phyloP scores from a whole-genome alignment of 92 coral and sea anemone species.

The Paramuricea clavata region DNA sequence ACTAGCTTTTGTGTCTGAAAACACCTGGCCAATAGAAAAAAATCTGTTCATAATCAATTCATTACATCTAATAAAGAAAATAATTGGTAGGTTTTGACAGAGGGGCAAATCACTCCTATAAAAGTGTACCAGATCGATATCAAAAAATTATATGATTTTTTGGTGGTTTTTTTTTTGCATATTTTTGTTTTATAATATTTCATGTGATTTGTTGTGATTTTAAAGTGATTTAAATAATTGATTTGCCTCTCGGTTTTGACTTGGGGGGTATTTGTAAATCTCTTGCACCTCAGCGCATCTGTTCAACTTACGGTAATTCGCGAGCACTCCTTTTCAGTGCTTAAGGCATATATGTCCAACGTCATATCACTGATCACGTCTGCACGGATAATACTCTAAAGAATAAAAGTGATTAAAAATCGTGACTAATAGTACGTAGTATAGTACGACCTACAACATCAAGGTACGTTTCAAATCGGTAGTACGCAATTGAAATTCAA shows the following conservation, averaged over 20 bases:
- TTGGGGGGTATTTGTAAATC: background rate
- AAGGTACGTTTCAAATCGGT: background rate
- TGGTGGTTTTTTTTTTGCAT: no score
- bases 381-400: background rate
- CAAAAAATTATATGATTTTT: no score
- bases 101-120: no score
- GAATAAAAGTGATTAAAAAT: background rate
- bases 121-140: no score
- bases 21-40: conserved; percentile 65
- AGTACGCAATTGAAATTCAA: no score
- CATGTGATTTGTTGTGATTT: no score
- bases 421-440: background rate
- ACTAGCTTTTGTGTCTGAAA: conserved; percentile 82
- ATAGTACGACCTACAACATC: background rate
- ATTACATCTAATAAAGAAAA: background rate
- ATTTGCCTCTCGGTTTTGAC: no score
- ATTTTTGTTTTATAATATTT: no score
- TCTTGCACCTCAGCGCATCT: background rate
- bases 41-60: background rate
- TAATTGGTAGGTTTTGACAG: background rate
- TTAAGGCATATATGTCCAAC: conserved; percentile 12
- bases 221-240: no score
- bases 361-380: background rate
- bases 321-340: background rate
- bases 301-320: conserved; percentile 15